A percentile compares a stretch with the other conserved stretches of the same genome.
These are phyloP conservation scores for Caenorhabditis sp. DNA, from an alignment of 2,888 invertebrate species.

Conservation along the genomic window DNA sequence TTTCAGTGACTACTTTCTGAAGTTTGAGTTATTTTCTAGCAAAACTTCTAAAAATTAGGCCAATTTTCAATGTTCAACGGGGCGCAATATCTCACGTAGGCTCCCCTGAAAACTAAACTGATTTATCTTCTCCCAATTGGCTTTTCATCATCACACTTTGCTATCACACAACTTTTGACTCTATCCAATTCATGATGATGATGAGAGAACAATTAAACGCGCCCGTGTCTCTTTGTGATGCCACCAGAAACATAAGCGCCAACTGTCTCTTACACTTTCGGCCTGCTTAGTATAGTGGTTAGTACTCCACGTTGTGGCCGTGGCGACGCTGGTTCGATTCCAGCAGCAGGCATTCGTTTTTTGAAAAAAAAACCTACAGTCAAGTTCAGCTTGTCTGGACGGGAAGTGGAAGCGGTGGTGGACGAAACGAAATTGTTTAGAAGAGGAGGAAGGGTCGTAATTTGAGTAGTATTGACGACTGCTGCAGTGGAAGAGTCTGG, in stretches of 20 bases:
- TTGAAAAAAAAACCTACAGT: slow-evolving; percentile 50
- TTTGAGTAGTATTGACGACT: slow-evolving; percentile 17
- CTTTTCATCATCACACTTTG: too few species aligned
- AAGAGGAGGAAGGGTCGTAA: slow-evolving; percentile 33
- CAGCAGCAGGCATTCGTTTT: slow-evolving; percentile 47
- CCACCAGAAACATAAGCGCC: neutral
- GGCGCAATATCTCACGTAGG: too few species aligned
- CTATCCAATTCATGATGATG: too few species aligned
- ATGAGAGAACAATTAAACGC: neutral
- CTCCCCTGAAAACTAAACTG: too few species aligned
- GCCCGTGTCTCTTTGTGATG: neutral
- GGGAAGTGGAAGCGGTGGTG: slow-evolving; percentile 59
- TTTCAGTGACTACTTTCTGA: too few species aligned
- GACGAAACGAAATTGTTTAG: slow-evolving; percentile 57
- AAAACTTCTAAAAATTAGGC: too few species aligned
- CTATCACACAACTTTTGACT: too few species aligned
- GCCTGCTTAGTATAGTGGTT: slow-evolving; percentile 79
- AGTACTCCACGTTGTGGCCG: slow-evolving; percentile 80
- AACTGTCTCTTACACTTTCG: slow-evolving; percentile 18
- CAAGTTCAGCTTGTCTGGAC: slow-evolving; percentile 62
- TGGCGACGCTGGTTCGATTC: slow-evolving; percentile 70
- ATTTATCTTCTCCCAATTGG: too few species aligned
- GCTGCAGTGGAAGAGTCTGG: slow-evolving; percentile 41
- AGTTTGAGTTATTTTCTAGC: too few species aligned
- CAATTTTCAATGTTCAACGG: too few species aligned